Evolutionary conservation across 1,140 invertebrate genomes (phyloP), one percentile per base, ranked within the genome.

Genomic region (Cardiocondyla obscurior): DNA sequence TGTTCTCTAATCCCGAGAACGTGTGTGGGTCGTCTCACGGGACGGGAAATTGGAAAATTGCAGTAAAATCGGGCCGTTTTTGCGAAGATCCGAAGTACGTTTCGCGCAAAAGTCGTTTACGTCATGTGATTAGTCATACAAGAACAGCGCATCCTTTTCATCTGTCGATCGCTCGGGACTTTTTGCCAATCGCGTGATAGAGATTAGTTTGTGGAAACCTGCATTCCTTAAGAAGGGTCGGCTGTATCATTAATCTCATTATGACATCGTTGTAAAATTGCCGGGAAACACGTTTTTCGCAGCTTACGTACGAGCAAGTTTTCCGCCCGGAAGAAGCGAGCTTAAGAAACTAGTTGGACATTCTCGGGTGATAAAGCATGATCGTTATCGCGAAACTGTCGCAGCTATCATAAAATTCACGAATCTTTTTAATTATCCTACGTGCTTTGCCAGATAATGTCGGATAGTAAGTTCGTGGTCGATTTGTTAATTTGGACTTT

Each of bases 81-180:
- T 76, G 6, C n/a, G 3, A 60, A 62, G 28, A 64, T 49, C 14
- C 14, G 1, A 62, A 62, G 30, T 36, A 39, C 4, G 42, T 14
- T 57, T 28, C 3, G 12, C 3, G 30, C 1, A 36, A 79, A 65
- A 39, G 7, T 42, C 3, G 3, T 51, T 12, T 2, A 53, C 33
- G 62, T 65, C 62, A 55, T 19, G 39, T 39, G 22, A 79, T 79
- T 79, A 69, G 49, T 69, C 49, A 79, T 16, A 42, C 14, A 33
- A 28, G 25, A 55, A 55, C 53, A 44, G 10, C 14, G n/a, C 55
- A 8, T 76, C 28, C 22, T 39, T 46, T 51, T 42, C 46, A n/a
- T 33, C 25, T 39, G 16, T 53, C n/a, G 16, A 51, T 79, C 46
- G 36, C 33, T 2, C 8, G 57, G 0, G 22, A 36, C 22, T 76